A percentile compares a stretch with the other conserved stretches of the same genome.
Evolutionary conservation across 2,797 vertebrate genomes (phyloP).

Genomic region (Syncerus caffer): DNA sequence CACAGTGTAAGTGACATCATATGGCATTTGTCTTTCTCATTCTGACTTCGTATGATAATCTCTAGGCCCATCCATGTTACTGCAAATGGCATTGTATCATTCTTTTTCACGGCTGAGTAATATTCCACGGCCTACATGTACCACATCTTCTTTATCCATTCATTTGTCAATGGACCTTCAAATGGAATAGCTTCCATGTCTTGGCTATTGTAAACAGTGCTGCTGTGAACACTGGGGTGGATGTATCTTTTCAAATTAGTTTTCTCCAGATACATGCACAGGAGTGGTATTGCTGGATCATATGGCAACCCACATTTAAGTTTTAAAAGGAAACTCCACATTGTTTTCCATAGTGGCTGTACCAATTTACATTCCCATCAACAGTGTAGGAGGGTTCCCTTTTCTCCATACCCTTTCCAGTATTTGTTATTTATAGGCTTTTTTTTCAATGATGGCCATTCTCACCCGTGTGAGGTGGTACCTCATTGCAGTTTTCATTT

Average conservation of each 20-base stretch:
- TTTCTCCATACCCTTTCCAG: not conserved
- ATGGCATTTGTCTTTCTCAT: not conserved
- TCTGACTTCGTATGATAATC: not conserved
- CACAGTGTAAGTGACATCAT: not conserved
- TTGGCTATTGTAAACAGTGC: not conserved
- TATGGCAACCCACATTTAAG: not conserved
- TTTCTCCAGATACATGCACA: not conserved
- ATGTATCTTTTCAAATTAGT: not conserved
- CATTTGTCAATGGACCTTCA: not conserved
- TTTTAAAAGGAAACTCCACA: not conserved
- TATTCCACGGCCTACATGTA: not conserved
- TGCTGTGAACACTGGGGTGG: not conserved
- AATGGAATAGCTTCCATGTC: not conserved
- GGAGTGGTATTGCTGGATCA: not conserved
- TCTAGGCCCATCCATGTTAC: not conserved
- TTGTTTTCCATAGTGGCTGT: not conserved
- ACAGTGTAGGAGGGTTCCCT: not conserved
- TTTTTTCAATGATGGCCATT: not conserved
- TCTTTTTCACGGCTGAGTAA: not conserved
- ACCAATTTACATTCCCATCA: not conserved
- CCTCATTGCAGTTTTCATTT: not conserved
- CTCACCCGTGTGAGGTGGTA: rapidly evolving
- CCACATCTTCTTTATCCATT: not conserved
- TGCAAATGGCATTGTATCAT: rapidly evolving
- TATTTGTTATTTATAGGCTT: not conserved